Conservation (phyloP, 2,113 vertebrate genomes). For the Phalacrocorax aristotelis region DNA sequence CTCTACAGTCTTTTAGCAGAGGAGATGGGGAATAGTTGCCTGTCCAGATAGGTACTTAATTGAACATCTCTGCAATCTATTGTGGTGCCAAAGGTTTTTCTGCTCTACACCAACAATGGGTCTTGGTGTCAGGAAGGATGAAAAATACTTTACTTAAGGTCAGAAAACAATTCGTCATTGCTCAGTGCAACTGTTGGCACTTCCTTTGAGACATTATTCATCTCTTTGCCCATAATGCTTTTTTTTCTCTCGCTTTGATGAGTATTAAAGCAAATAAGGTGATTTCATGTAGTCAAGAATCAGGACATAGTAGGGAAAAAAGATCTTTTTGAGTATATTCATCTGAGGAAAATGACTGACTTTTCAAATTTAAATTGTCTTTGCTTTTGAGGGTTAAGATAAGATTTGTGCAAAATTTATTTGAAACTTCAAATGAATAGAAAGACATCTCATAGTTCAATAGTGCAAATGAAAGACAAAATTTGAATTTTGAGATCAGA, state of each 20-base stretch:
- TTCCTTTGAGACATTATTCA: not conserved
- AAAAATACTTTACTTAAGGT: not conserved
- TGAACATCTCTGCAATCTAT: not conserved
- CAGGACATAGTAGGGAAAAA: not conserved
- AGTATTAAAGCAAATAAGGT: not conserved
- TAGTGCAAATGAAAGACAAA: not conserved
- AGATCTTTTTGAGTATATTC: not conserved
- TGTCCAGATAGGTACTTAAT: not conserved
- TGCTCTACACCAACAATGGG: not conserved
- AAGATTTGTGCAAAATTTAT: not conserved
- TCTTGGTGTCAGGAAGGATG: not conserved
- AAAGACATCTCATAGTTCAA: not conserved
- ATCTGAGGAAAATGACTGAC: not conserved
- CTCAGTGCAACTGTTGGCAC: not conserved
- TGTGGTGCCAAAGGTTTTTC: not conserved
- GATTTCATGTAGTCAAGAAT: not conserved
- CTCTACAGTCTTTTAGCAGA: not conserved
- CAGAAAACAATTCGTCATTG: not conserved
- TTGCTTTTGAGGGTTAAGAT: not conserved
- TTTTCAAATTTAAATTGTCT: slow-evolving; percentile 1
- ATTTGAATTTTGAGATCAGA: not conserved
- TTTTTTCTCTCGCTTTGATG: not conserved
- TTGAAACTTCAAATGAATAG: not conserved
- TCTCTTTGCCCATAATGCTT: not conserved
- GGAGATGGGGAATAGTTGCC: not conserved